Base-by-base conservation (phyloP, 2,797 vertebrate species). In the Gobionotothen gibberifrons region DNA sequence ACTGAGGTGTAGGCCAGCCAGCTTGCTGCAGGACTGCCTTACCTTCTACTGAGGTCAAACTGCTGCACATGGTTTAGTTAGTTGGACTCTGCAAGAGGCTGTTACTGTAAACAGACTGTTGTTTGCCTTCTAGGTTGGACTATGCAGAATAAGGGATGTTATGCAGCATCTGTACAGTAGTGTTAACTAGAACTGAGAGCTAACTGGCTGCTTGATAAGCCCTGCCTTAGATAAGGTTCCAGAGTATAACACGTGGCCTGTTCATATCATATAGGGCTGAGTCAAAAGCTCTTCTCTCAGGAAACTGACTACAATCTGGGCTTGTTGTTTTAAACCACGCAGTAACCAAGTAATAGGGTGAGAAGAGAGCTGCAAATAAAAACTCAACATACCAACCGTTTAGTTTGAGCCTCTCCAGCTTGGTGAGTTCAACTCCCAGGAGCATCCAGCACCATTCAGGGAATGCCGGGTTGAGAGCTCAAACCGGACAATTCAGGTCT, bases 401-500 rank as follows among this genome's bases (percentile, higher is more conserved):
- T 85, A 78, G 79, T 80, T 72, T 46, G 79, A 84, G 82, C 70
- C 57, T 83, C 88, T 86, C 63, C 66, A 81, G 86, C 85, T 51
- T 49, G 69, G 68, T 74, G 81, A 91, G 69, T 56, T 88, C 67
- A 79, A 58, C 60, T 87, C 64, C 76, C 74, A 86, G 58, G 76
- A 90, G 78, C 81, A 81, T 86, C 73, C 81, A 75, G 75, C 75
- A 84, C 54, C 79, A 54, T 87, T 93, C 89, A 88, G 89, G 92
- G 89, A 93, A 90, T 82, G 91, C 89, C 88, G 84, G 82, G 83
- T 88, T 76, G 68, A 85, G 77, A 85, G 89, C 87, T 90, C 77
- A 89, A 87, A 90, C 76, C 51, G 58, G 90, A 89, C 92, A 91
- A 89, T 84, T 94, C 93, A 80, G 91, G 89, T 90, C 82, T 91